These are phyloP conservation scores for Malthinus flaveolus DNA, from an alignment of 2,888 invertebrate genomes.

Conservation along the genomic window DNA sequence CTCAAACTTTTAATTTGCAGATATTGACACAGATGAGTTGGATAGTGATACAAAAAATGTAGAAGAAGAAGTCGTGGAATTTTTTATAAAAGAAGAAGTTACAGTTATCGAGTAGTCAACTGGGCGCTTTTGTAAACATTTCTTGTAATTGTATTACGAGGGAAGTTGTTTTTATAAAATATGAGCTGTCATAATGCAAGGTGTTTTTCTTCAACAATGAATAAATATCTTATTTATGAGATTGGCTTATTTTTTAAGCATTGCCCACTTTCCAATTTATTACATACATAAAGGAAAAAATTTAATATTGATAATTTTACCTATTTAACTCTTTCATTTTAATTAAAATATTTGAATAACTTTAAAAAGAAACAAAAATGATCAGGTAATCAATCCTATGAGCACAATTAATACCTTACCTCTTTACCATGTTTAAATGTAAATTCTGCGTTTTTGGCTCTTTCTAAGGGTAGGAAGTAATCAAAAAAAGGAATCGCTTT, in stretches of 20 bases:
- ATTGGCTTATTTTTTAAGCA: slow-evolving; percentile 2
- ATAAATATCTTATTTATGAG: slow-evolving; percentile 22
- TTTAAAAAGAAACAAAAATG: no score
- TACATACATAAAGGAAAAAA: no score
- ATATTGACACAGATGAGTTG: slow-evolving; percentile 91
- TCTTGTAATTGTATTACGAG: slow-evolving; percentile 10
- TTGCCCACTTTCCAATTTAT: no score
- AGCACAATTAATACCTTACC: no score
- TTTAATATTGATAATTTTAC: no score
- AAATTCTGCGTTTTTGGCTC: no score
- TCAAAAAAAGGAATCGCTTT: no score
- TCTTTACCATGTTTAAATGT: no score
- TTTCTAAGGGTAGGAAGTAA: no score
- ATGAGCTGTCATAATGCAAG: slow-evolving; percentile 17
- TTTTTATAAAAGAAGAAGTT: slow-evolving; percentile 96
- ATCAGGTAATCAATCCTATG: no score
- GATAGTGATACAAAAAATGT: slow-evolving; percentile 84
- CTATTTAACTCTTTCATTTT: no score
- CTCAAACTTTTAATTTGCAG: slow-evolving; percentile 60
- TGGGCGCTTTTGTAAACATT: slow-evolving; percentile 24
- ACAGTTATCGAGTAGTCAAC: slow-evolving; percentile 66
- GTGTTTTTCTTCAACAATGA: slow-evolving; percentile 15
- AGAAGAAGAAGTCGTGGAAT: slow-evolving; percentile 95
- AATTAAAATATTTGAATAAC: no score
- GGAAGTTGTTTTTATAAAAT: slow-evolving; percentile 11